A percentile compares a stretch with the other conserved stretches of the same genome.
These are phyloP conservation scores for Pangasius macronema DNA, from an alignment of 2,797 vertebrate genomes.

Conservation along the genomic window DNA sequence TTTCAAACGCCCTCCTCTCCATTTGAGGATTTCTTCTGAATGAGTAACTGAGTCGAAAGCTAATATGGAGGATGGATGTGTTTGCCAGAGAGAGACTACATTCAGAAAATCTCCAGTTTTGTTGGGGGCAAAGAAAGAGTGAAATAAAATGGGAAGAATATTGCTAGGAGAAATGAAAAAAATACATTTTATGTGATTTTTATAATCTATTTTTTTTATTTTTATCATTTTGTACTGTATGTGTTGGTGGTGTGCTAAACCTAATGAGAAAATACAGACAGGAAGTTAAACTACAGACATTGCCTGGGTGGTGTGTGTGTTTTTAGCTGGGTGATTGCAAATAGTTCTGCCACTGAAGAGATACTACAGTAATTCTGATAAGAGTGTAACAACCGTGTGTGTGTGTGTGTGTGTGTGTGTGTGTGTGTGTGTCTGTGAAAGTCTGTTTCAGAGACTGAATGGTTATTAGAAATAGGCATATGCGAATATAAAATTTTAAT, in stretches of 20 bases:
- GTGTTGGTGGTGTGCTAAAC: neutral
- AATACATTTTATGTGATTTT: neutral
- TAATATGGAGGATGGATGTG: constrained; percentile 19
- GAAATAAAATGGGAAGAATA: neutral
- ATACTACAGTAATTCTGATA: neutral
- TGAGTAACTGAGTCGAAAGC: neutral
- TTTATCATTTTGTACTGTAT: neutral
- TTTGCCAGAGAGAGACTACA: neutral
- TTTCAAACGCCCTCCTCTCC: constrained; percentile 3
- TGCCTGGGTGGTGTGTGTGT: neutral
- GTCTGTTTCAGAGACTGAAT: too few species aligned
- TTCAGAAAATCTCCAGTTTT: neutral
- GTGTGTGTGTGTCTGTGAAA: neutral
- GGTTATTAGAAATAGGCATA: too few species aligned
- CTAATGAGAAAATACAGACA: neutral
- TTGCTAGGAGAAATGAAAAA: neutral
- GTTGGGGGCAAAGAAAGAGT: neutral
- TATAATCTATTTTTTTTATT: neutral
- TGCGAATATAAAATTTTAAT: too few species aligned
- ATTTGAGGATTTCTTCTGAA: constrained; percentile 15
- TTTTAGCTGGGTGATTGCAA: neutral
- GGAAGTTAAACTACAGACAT: neutral
- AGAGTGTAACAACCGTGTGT: neutral
- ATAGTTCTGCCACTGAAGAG: neutral
- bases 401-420: neutral